Evolutionary conservation across 1,140 invertebrate species (phyloP).

Genomic region (Theocolax elegans): DNA sequence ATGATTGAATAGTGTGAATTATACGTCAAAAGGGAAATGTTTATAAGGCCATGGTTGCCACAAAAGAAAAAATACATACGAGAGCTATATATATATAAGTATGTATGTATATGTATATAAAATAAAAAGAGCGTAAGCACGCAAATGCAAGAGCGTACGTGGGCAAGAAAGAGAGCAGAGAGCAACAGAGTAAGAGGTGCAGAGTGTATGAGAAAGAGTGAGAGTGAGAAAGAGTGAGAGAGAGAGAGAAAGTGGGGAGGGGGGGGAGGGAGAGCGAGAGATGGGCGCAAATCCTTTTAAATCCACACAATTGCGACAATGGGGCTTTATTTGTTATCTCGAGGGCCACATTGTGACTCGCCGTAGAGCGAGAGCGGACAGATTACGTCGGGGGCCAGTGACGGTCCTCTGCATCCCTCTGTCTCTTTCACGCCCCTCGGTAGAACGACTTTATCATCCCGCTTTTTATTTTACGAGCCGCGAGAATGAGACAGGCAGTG

Average conservation of each 20-base stretch:
- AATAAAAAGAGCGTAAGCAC: too few relatives aligned
- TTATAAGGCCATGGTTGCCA: too few relatives aligned
- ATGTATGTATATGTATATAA: too few relatives aligned
- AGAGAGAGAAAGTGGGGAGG: conserved; percentile 45
- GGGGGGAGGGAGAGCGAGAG: conserved; percentile 39
- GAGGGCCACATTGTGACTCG: conserved; percentile 69
- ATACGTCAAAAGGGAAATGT: too few relatives aligned
- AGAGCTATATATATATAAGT: too few relatives aligned
- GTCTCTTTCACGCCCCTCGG: conserved; percentile 1
- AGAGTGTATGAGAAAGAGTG: background rate
- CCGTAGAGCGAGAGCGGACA: conserved; percentile 66
- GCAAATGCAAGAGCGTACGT: background rate
- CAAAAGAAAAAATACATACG: background rate
- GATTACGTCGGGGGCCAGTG: conserved; percentile 63
- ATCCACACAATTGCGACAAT: conserved; percentile 70
- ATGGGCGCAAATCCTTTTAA: conserved; percentile 67
- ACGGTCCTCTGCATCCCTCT: background rate
- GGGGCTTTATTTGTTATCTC: conserved; percentile 70
- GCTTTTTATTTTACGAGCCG: conserved; percentile 61
- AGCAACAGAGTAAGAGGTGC: too few relatives aligned
- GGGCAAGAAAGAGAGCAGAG: background rate
- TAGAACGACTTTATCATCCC: conserved; percentile 60
- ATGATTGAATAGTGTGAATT: too few relatives aligned
- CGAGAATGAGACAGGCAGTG: conserved; percentile 12
- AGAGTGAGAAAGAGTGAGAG: conserved; percentile 39